Evolutionary conservation across 2,113 vertebrate species (phyloP), one percentile per base, ranked within the genome.

Genomic region (Butorides virescens): DNA sequence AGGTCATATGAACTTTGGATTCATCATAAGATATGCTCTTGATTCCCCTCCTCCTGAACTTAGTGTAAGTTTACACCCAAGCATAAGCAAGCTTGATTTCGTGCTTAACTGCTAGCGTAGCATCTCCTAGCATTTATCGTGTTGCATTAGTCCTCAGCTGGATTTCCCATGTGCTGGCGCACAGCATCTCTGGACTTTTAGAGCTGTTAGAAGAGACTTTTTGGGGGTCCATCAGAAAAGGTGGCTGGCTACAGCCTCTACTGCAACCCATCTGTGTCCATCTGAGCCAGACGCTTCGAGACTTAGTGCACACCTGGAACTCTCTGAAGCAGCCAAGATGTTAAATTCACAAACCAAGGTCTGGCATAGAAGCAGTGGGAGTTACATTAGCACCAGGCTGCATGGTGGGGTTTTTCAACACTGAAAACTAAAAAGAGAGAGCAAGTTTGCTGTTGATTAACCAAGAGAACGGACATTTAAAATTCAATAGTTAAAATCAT

Each of bases 191-290:
- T 50, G 37, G 18, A 5, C 23, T 47, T 42, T 42, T 42, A 42
- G 39, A 30, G 56, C 46, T 6, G 11, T 52, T 22, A 29, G 27
- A 70, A 14, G 27, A 87, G 49, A 36, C 6, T 53, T 53, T 71
- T 23, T 30, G 21, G 23, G 39, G 23, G 39, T 23, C 53, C 29
- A 13, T 42, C 23, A 61, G 44, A 49, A 49, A 44, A 86, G 23
- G 37, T 15, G 26, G 30, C 32, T 86, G 75, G 12, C 34, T 44
- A 13, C 29, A 79, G 44, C 18, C 63, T 52, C 67, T 15, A 7
- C 11, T 39, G 86, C 25, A 27, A 29, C 10, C 27, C 29, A 13
- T 7, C 27, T 2, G 0, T 8, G 26, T n/a, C n/a, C 5, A 0
- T 20, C 66, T 70, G 59, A 62, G 59, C 36, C 36, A 62, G 36